phyloP scores from a whole-genome alignment of 2,113 vertebrate genomes.

The Erythrocercus mccallii region DNA sequence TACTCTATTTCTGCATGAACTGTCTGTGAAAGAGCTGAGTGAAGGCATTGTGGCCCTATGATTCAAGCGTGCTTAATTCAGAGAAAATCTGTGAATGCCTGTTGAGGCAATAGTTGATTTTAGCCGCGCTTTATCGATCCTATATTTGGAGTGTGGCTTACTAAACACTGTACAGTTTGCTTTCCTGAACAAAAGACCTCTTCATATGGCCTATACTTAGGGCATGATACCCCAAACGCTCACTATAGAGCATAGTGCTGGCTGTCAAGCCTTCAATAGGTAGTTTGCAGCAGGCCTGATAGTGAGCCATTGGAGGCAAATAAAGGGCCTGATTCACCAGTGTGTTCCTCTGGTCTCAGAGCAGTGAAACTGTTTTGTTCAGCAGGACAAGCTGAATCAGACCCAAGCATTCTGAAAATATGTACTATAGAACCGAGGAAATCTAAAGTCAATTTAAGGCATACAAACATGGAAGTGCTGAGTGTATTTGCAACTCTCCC shows the following conservation, averaged over 20 bases:
- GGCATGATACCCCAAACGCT: constrained; percentile 34
- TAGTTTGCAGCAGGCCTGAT: constrained; percentile 52
- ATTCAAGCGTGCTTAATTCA: constrained; percentile 55
- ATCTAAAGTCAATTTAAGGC: neutral
- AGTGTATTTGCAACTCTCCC: neutral
- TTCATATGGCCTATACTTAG: constrained; percentile 41
- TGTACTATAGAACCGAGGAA: neutral
- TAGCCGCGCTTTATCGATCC: constrained; percentile 48
- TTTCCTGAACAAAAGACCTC: constrained; percentile 64
- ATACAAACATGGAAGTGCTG: neutral
- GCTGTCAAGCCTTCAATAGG: constrained; percentile 61
- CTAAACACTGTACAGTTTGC: constrained; percentile 43
- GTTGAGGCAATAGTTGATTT: constrained; percentile 62
- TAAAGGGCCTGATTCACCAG: constrained; percentile 57
- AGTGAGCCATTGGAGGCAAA: constrained; percentile 45
- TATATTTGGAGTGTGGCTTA: constrained; percentile 54
- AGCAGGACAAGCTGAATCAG: neutral
- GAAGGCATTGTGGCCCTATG: constrained; percentile 38
- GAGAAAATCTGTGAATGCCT: constrained; percentile 57
- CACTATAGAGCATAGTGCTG: constrained; percentile 31
- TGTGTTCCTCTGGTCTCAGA: constrained; percentile 4
- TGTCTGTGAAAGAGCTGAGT: constrained; percentile 44
- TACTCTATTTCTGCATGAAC: constrained; percentile 29
- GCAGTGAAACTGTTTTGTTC: constrained; percentile 45
- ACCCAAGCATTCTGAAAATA: constrained; percentile 30